Evolutionary conservation across 2,113 vertebrate genomes (phyloP).

Genomic region (Calyptommatus sinebrachiatus): DNA sequence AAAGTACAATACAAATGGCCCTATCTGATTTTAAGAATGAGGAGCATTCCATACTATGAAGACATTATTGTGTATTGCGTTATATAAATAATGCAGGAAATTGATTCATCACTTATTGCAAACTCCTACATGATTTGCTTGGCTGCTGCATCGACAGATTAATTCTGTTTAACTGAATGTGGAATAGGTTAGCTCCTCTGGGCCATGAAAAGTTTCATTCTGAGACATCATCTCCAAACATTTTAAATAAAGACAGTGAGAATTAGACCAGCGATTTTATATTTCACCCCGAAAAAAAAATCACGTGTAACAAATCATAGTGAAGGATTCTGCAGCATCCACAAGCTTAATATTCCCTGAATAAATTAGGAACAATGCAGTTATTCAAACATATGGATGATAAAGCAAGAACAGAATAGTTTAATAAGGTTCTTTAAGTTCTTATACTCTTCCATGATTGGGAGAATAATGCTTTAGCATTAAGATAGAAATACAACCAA

Average conservation of each 20-base stretch:
- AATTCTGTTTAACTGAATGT: conserved; percentile 34
- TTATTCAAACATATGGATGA: background rate
- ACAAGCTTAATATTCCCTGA: background rate
- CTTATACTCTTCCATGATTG: conserved; percentile 8
- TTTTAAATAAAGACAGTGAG: background rate
- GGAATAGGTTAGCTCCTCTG: conserved; percentile 26
- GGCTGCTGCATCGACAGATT: conserved; percentile 32
- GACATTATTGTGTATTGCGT: background rate
- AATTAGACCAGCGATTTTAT: background rate
- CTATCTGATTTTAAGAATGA: background rate
- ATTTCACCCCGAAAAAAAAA: background rate
- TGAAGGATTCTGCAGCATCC: background rate
- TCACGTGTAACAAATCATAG: background rate
- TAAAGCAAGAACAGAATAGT: background rate
- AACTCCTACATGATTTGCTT: conserved; percentile 18
- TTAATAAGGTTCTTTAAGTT: background rate
- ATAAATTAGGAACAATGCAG: conserved; percentile 8
- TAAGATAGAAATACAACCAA: conserved; percentile 3
- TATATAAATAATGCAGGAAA: conserved; percentile 37
- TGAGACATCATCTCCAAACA: background rate
- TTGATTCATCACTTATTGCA: conserved; percentile 8
- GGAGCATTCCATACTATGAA: background rate
- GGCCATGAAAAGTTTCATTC: background rate
- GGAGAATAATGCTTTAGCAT: conserved; percentile 8
- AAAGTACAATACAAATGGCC: conserved; percentile 4